phyloP scores from a whole-genome alignment of 1,140 invertebrate genomes.

The Drosophila busckii region DNA sequence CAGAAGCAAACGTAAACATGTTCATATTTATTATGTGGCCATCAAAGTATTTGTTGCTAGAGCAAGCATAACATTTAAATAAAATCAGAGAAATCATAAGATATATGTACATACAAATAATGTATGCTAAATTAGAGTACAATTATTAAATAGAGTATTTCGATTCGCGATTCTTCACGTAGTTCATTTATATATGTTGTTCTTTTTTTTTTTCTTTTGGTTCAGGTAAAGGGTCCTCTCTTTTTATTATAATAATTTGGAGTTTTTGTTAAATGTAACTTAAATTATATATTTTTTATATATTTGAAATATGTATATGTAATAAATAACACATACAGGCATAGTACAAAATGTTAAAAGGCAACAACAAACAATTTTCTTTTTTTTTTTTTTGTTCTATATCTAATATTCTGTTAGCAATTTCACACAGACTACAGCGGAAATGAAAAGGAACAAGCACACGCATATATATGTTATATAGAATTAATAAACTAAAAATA shows the following conservation, averaged over 20 bases:
- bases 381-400: conserved; percentile 30
- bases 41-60: conserved; percentile 56
- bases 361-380: conserved; percentile 57
- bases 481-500: conserved; percentile 42
- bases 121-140: conserved; percentile 30
- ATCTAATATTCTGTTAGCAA: conserved; percentile 31
- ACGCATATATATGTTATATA: conserved; percentile 44
- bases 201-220: conserved; percentile 32
- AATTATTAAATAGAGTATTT: conserved; percentile 48
- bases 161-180: conserved; percentile 35
- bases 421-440: conserved; percentile 40
- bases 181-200: conserved; percentile 16
- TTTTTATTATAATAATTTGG: conserved; percentile 45
- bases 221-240: conserved; percentile 69
- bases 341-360: conserved; percentile 57
- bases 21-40: not conserved
- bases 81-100: conserved; percentile 37
- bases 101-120: conserved; percentile 31
- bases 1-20: conserved; percentile 26
- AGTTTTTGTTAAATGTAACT: conserved; percentile 21
- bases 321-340: conserved; percentile 55
- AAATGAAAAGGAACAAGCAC: conserved; percentile 46
- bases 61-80: conserved; percentile 57
- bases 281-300: too few relatives aligned
- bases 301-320: conserved; percentile 40